Conservation (phyloP, 53 echinoderm and acorn worm genomes). For the Astropecten irregularis region DNA sequence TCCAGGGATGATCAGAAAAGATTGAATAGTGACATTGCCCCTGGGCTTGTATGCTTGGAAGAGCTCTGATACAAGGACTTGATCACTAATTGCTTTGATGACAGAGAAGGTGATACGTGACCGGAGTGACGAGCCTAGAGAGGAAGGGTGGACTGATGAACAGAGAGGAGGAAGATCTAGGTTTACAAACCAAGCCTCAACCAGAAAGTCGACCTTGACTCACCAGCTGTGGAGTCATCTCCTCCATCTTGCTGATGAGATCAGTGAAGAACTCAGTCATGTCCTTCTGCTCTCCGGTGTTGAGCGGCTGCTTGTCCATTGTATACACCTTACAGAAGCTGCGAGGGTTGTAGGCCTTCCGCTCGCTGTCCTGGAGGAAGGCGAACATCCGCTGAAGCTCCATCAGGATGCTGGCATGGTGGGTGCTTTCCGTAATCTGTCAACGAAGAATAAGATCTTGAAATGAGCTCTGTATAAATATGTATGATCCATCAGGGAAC, state of each 20-base stretch:
- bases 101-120: no score
- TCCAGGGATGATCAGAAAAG: no score
- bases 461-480: no score
- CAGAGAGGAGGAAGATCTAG: background rate
- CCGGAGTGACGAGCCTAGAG: no score
- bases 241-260: constrained; percentile 95
- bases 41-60: no score
- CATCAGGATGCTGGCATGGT: constrained; percentile 66
- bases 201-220: background rate
- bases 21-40: no score
- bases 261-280: constrained; percentile 97
- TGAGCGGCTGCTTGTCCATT: constrained; percentile 92
- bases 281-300: constrained; percentile 90
- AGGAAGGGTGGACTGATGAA: no score
- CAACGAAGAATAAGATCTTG: no score
- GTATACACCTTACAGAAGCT: constrained; percentile 92
- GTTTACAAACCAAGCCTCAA: background rate
- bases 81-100: no score
- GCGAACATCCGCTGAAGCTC: constrained; percentile 90
- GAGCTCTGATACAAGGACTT: no score
- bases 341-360: constrained; percentile 87
- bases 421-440: constrained; percentile 74
- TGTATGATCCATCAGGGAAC: no score
- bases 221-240: constrained; percentile 88
- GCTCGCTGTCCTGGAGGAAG: constrained; percentile 89